Base-by-base conservation (phyloP, 2,888 invertebrate genomes). In the Leptinotarsa rubiginosa region DNA sequence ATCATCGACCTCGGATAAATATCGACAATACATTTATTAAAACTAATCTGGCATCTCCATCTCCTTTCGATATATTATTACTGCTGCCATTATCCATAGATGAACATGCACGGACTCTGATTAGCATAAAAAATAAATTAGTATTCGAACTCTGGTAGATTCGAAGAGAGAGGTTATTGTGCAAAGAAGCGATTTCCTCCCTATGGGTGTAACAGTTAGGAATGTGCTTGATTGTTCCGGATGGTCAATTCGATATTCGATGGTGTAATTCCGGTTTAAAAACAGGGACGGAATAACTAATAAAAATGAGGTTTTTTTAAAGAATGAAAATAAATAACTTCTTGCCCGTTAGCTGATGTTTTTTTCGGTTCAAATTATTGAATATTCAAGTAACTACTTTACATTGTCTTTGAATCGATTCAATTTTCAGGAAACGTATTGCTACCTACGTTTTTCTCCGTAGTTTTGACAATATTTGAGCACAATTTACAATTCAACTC, bases 261-360 rank as follows among this genome's bases (percentile, higher is more conserved):
- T 80, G 80, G 81, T 82, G 84, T 81, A 81, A 79, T 82, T 84
- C 84, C 84, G 84, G 84, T 83, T 76, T 73, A 25, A 31, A 62
- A 22, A 70, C 77, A 78, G 76, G 68, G 18, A 52, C 68, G 75
- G 68, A 72, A 56, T 72, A 64, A 64, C 56, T 70, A 41, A 75
- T 71, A 56, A 67, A 20, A 59, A 18, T 31, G 1, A 12, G 5
- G 0, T 41, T 10, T 10, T 41, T 41, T 41, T 41, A 10, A 41
- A 10, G 10, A 41, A 41, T 1, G 41, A 41, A 41, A 41, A 41
- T 41, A 41, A 41, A 41, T 41, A 41, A 41, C 41, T 41, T 41
- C 41, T 10, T 10, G 10, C 10, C 41, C 3, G 12, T 10, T 3
- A 41, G 10, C 7, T 41, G 10, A 10, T 31, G 2, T 41, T 10